Conservation (phyloP, 2,888 invertebrate species). For the Ceramica pisi region DNA sequence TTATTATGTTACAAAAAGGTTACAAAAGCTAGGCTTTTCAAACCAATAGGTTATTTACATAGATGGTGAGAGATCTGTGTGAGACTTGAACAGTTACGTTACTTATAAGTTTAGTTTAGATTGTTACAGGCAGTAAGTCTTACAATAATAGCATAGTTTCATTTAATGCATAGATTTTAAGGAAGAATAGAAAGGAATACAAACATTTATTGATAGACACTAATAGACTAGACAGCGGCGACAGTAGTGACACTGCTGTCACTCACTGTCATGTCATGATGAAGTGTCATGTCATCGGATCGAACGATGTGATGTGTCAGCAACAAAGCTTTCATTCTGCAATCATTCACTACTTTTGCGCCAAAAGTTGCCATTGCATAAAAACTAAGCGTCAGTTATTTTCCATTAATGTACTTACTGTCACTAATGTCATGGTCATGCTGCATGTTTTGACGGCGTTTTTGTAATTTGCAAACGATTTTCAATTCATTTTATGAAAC, state of each 20-base stretch:
- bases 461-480: constrained; percentile 19
- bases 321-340: neutral
- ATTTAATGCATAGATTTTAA: neutral
- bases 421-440: constrained; percentile 16
- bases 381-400: neutral
- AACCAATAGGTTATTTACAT: constrained; percentile 24
- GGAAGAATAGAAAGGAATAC: neutral
- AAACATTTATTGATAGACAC: neutral
- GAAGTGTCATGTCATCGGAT: too few species aligned
- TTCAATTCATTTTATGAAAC: constrained; percentile 11
- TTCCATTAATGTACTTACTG: neutral
- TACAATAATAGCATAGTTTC: neutral
- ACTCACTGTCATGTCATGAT: constrained; percentile 10
- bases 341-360: neutral
- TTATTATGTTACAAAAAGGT: constrained; percentile 42
- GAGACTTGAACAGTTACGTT: neutral
- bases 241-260: too few species aligned
- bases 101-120: constrained; percentile 13
- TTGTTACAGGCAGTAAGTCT: constrained; percentile 10
- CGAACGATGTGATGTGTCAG: neutral
- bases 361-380: constrained; percentile 13
- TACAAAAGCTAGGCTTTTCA: neutral
- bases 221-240: neutral
- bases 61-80: constrained; percentile 5
- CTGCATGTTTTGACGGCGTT: constrained; percentile 42